Base-by-base conservation (phyloP, 2,888 invertebrate genomes). In the Theretra japonica region DNA sequence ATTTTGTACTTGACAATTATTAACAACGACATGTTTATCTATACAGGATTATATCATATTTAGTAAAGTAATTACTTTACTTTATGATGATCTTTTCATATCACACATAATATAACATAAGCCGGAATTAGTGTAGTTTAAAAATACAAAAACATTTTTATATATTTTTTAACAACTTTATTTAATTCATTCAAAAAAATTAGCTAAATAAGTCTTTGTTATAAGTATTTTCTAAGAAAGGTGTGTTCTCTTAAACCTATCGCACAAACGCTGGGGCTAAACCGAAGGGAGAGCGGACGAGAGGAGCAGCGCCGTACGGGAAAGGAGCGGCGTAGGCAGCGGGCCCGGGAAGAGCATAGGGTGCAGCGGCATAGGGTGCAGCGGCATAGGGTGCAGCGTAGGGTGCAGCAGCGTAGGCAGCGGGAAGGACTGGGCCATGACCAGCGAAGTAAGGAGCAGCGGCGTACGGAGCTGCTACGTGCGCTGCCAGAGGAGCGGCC, bases 191-290 rank as follows among this genome's bases (percentile, higher is more conserved):
- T 73, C 68, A 78, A 81, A 82, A 79, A 71, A 80, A 77, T 73
- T 73, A 48, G 65, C 75, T 74, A 65, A 76, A 75, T 78, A 79
- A 83, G 72, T 82, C 79, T 82, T 82, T 80, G 74, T 78, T 79
- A 75, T 73, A 75, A 86, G 81, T 88, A 83, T 89, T 86, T 83
- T 82, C 75, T 75, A 80, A 90, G 89, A 89, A 92, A 91, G 91
- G 91, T 90, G 74, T 86, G 83, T 90, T 90, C 82, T 87, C 86
- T 90, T 85, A 80, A 92, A 88, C 87, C 93, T 94, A 94, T 90
- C 94, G 93, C 72, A 93, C 92, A 80, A 88, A 93, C 21, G 94
- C 91, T 83, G 94, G 93, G 72, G 88, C 89, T 50, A 88, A 79
- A 69, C 89, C 89, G 65, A 83, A 86, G 0, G 91, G 85, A 4